Evolutionary conservation across 2,113 vertebrate genomes (phyloP), one percentile per base, ranked within the genome.

Genomic region (Marmota monax): DNA sequence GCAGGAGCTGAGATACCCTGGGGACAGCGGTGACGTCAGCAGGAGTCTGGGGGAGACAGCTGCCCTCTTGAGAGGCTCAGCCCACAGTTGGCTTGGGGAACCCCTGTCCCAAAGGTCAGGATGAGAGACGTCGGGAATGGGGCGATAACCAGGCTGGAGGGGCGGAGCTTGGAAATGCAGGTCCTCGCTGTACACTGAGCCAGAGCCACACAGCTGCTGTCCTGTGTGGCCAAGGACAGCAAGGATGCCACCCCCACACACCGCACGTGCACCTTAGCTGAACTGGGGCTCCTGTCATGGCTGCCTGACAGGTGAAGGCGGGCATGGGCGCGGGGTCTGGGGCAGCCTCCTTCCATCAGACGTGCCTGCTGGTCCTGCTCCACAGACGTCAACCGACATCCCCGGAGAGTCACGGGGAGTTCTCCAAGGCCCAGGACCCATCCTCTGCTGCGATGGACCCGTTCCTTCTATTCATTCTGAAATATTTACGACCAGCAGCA

Each of bases 61-160:
- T 27, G 5, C 48, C 77, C 23, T 65, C 78, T 53, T 0, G 0
- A 63, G 37, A 16, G 23, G 17, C n/a, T 12, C 5, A 34, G 77
- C 11, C 39, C n/a, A 37, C 61, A 17, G 10, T 4, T 11, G 56
- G 7, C 89, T 85, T 37, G 11, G 0, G 10, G 22, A 2, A 39
- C 29, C 10, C 53, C 69, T 5, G 4, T 17, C 20, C 53, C 13
- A 1, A 58, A 70, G 45, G 5, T 34, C 18, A 4, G 23, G 70
- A 48, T 8, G 4, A 4, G 4, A 13, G 23, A 63, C 1, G 5
- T 17, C 5, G 34, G 53, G 9, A 5, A 20, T 2, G 17, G 11
- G 29, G 48, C n/a, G 10, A 0, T 18, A 11, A 16, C 17, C 0
- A 5, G 27, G 34, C 1, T 13, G 22, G 0, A 0, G 6, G 18